These are phyloP conservation scores for Ceratosolen solmsi DNA, from an alignment of 1,140 invertebrate genomes.

Conservation along the genomic window DNA sequence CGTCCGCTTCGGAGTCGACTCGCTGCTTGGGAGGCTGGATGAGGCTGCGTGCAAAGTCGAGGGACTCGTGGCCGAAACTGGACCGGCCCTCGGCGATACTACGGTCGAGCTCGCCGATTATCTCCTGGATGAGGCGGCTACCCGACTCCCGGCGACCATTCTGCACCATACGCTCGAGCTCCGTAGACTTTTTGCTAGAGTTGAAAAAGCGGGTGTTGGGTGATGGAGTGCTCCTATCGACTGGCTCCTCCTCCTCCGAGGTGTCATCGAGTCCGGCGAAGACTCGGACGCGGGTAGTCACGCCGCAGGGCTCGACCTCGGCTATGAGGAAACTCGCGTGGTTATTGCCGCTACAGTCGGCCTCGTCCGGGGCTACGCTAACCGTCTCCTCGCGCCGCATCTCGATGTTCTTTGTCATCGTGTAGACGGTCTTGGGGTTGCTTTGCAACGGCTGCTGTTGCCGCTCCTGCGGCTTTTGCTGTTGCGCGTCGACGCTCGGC, in stretches of 20 bases:
- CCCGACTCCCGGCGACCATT: not conserved
- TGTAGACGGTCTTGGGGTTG: conserved; percentile 4
- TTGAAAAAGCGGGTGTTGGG: conserved; percentile 12
- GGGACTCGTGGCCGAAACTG: not conserved
- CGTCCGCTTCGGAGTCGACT: not conserved
- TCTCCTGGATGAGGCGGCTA: conserved; percentile 27
- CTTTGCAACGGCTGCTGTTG: not conserved
- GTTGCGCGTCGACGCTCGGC: not conserved
- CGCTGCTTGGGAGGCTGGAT: not conserved
- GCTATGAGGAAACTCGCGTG: conserved; percentile 38
- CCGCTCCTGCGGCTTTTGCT: too few species aligned
- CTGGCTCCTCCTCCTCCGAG: not conserved
- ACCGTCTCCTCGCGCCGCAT: not conserved
- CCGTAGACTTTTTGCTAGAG: conserved; percentile 17
- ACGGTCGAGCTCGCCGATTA: conserved; percentile 29
- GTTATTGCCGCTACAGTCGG: not conserved
- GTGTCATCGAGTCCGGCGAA: not conserved
- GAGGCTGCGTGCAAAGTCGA: conserved; percentile 4
- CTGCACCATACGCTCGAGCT: conserved; percentile 19
- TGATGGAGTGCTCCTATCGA: not conserved
- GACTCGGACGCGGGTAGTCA: not conserved
- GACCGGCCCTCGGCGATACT: not conserved
- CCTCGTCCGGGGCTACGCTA: too few species aligned
- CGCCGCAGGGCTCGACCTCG: conserved; percentile 14
- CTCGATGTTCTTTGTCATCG: conserved; percentile 25